Evolutionary conservation across 2,113 vertebrate genomes (phyloP), one percentile per base, ranked within the genome.

Genomic region (Mesitornis unicolor): DNA sequence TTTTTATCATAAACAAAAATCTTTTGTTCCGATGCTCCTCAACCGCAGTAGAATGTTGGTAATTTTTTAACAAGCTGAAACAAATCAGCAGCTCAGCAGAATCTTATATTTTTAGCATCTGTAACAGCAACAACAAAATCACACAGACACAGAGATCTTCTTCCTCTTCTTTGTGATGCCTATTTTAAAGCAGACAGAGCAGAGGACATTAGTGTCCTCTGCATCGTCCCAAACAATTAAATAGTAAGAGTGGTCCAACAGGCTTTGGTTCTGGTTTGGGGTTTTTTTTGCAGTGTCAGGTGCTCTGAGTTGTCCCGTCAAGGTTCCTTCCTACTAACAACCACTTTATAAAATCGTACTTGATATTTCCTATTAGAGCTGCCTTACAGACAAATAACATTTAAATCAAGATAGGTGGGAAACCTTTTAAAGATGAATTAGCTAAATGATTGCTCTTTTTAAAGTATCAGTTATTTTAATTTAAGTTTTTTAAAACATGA

Each of bases 361-460:
- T 69, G 59, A 36, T 87, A 43, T 73, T 74, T 87, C 73, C 60
- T 80, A 31, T 91, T 90, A 82, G 50, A 92, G 33, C 36, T 96
- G 79, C 86, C 95, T 95, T 87, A 70, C 65, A 95, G 93, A 88
- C 84, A 95, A 70, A 95, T 93, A 78, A 84, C 3, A 5, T 94
- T 77, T 95, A 83, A 92, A 61, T 91, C 64, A 61, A 77, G 71
- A 89, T 90, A 81, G 56, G 87, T 93, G 89, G 89, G 78, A 85
- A 93, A 80, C 68, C 71, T 95, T 95, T 91, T 77, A 91, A 94
- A 93, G 85, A 91, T 81, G 64, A 94, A 95, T 96, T 97, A 95
- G 51, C 61, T 75, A 71, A 95, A 45, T 90, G 87, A 85, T 93
- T 71, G 65, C 67, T 95, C 71, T 94, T 94, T 94, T 91, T 3